phyloP scores from a whole-genome alignment of 2,797 vertebrate species.

The Eurystomus glaucurus region DNA sequence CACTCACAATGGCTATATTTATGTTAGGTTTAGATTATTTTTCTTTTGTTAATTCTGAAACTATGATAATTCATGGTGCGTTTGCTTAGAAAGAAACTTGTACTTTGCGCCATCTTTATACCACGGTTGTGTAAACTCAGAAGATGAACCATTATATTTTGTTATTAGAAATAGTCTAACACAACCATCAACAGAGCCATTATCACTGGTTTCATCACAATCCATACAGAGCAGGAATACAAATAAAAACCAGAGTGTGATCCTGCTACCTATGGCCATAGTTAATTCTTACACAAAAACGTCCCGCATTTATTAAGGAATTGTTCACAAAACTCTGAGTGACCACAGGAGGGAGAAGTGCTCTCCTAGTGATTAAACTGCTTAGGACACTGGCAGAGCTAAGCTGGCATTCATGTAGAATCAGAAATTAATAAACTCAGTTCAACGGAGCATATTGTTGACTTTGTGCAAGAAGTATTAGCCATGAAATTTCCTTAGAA shows the following conservation, averaged over 20 bases:
- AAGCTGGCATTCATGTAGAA: not conserved
- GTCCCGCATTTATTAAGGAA: not conserved
- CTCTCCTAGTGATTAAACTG: not conserved
- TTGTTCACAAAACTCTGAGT: not conserved
- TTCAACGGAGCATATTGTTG: not conserved
- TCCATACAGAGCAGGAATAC: not conserved
- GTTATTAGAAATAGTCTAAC: not conserved
- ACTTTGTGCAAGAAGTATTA: not conserved
- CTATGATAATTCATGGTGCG: not conserved
- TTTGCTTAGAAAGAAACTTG: not conserved
- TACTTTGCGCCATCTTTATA: not conserved
- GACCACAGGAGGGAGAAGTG: not conserved
- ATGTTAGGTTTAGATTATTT: accelerated
- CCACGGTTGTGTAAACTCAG: not conserved
- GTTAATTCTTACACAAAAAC: not conserved
- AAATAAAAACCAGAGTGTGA: not conserved
- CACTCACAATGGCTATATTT: not conserved
- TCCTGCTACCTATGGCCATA: not conserved
- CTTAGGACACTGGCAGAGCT: not conserved
- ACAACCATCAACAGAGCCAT: not conserved
- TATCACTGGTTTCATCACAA: not conserved
- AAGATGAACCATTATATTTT: not conserved
- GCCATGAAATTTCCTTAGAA: not conserved
- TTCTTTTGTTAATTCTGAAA: not conserved
- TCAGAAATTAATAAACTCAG: not conserved